Conservation (phyloP, 2,888 invertebrate species). For the Nasonovia ribisnigri region DNA sequence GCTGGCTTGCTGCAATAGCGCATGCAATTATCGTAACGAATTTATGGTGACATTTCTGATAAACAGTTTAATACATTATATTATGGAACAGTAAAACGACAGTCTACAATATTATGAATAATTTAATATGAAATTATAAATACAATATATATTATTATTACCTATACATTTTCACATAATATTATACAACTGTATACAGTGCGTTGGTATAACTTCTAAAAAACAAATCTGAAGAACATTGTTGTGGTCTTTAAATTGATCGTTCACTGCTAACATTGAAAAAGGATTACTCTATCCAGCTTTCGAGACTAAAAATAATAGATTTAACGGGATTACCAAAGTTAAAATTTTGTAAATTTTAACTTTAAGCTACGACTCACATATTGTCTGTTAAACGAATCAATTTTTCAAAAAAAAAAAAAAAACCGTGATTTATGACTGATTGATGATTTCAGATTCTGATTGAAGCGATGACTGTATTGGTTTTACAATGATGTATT, state of each 20-base stretch:
- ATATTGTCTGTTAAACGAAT: background rate
- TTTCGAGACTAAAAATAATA: background rate
- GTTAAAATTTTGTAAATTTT: background rate
- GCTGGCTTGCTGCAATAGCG: background rate
- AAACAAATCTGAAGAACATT: background rate
- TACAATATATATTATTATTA: background rate
- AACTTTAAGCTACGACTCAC: background rate
- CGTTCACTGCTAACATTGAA: background rate
- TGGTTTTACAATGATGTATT: background rate
- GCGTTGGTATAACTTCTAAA: background rate
- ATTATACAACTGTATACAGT: background rate
- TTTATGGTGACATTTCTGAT: constrained; percentile 10
- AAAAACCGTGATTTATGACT: background rate
- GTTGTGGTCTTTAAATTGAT: background rate
- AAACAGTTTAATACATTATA: background rate
- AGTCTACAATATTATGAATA: background rate
- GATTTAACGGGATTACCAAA: background rate
- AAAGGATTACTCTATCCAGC: background rate
- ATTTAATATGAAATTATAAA: background rate
- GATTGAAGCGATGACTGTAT: background rate
- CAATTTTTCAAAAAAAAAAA: background rate
- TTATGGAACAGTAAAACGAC: background rate
- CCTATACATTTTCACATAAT: too few species aligned
- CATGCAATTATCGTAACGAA: background rate
- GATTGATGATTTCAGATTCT: background rate